Evolutionary conservation across 1,140 invertebrate genomes (phyloP).

Genomic region (Wasmannia auropunctata): DNA sequence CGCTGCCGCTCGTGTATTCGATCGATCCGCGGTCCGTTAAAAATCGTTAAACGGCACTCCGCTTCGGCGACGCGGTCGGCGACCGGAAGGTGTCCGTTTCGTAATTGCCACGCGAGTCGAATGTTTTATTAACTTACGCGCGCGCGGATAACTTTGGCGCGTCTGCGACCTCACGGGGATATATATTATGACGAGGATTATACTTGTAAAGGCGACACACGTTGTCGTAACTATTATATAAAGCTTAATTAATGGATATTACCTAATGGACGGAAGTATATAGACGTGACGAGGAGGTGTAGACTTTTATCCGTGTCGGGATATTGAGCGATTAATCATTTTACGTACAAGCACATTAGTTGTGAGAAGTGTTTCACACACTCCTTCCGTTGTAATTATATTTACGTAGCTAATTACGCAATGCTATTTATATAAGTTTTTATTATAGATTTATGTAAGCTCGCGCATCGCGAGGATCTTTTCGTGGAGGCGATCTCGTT

Average conservation of each 20-base stretch:
- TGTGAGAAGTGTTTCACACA: neutral
- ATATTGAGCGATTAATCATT: conserved; percentile 27
- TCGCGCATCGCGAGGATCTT: neutral
- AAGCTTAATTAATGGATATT: conserved; percentile 17
- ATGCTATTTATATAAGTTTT: neutral
- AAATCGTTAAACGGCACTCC: conserved; percentile 38
- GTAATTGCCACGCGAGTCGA: conserved; percentile 34
- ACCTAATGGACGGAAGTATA: conserved; percentile 21
- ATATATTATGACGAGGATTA: neutral
- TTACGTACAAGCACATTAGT: neutral
- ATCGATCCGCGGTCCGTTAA: conserved; percentile 43
- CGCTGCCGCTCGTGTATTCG: conserved; percentile 5
- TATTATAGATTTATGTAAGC: neutral
- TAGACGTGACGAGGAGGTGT: neutral
- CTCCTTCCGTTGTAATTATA: neutral
- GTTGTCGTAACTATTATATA: conserved; percentile 19
- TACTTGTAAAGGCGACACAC: conserved; percentile 5
- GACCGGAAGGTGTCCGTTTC: conserved; percentile 42
- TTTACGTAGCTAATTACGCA: neutral
- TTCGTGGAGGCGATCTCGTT: neutral
- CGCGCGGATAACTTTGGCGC: neutral
- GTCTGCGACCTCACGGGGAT: neutral
- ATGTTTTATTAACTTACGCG: conserved; percentile 41
- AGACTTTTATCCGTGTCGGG: conserved; percentile 13
- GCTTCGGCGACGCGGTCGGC: neutral